Conservation (phyloP, 2,888 invertebrate species). For the Nymphalis urticae region DNA sequence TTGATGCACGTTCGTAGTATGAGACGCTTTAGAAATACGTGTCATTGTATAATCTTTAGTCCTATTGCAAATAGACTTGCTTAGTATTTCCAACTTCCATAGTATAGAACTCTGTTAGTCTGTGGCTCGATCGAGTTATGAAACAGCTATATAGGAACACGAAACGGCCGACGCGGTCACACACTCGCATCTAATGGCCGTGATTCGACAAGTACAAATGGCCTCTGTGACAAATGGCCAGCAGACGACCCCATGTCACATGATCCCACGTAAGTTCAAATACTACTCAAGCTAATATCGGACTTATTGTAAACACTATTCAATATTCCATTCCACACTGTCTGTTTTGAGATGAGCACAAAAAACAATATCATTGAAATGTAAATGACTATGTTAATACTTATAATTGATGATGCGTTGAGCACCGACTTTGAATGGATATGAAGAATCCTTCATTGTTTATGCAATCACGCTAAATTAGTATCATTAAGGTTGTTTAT, state of each 20-base stretch:
- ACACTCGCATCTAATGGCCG: slow-evolving; percentile 81
- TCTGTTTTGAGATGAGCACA: slow-evolving; percentile 40
- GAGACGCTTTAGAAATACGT: slow-evolving; percentile 41
- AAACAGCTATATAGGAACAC: slow-evolving; percentile 62
- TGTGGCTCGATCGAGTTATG: slow-evolving; percentile 52
- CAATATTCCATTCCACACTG: slow-evolving; percentile 42
- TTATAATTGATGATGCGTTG: slow-evolving; percentile 45
- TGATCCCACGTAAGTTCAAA: slow-evolving; percentile 68
- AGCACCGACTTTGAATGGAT: slow-evolving; percentile 38
- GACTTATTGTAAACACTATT: slow-evolving; percentile 55
- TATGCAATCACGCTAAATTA: slow-evolving; percentile 41
- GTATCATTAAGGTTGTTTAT: slow-evolving; percentile 53
- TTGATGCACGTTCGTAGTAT: slow-evolving; percentile 53
- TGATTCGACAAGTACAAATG: slow-evolving; percentile 83
- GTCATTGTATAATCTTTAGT: slow-evolving; percentile 44
- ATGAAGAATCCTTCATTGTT: slow-evolving; percentile 41
- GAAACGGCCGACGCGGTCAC: slow-evolving; percentile 76
- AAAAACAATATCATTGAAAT: slow-evolving; percentile 43
- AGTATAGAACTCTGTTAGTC: slow-evolving; percentile 46
- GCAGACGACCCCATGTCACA: slow-evolving; percentile 73
- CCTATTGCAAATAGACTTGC: slow-evolving; percentile 33
- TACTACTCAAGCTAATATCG: slow-evolving; percentile 64
- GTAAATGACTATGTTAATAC: slow-evolving; percentile 46
- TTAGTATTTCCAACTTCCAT: slow-evolving; percentile 38
- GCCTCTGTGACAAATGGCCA: slow-evolving; percentile 80